Base-by-base conservation (phyloP, 2,797 vertebrate species). In the Rhodeus uyekii region DNA sequence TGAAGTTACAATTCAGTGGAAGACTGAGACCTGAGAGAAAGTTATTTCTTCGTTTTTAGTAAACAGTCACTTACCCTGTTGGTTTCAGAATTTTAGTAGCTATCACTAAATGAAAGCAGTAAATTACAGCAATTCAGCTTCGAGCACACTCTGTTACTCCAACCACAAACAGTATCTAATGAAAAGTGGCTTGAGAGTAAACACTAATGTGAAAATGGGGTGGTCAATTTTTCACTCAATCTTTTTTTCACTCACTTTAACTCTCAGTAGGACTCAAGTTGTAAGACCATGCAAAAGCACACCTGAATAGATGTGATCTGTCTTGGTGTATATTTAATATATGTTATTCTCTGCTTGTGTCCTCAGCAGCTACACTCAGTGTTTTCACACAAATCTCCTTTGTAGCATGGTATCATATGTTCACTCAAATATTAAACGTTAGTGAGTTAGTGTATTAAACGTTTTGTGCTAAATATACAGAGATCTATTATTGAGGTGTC, bases 241-340 rank as follows among this genome's bases (percentile, higher is more conserved):
- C 29, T 36, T 58, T 46, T 13, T 10, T 46, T 76, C 58, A 29
- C 32, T 6, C 18, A 46, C 55, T 53, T 78, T 67, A 53, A 32
- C 22, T 38, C 38, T n/a, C 44, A 53, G 34, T 38, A 34, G 46
- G 13, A 34, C 38, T 13, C 73, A 3, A 39, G 73, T 69, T 81
- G 22, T 46, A 68, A 58, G 64, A 81, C 64, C 22, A 34, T 63
- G 42, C 68, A 73, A 55, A 80, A 44, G 71, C 64, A 76, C 77
- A 61, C 76, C 74, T 69, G 81, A 76, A 50, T 75, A 61, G 14
- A 74, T 46, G 44, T 75, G 60, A 60, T 89, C 84, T 86, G 76
- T 90, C 87, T 76, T 48, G 69, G 83, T 84, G 83, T 53, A 48
- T 76, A 87, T 86, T 76, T 89, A 86, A 90, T 89, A 65, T 88